A percentile compares a stretch with the other conserved stretches of the same genome.
phyloP scores from a whole-genome alignment of 2,797 vertebrate species.

The Mallotus villosus region DNA sequence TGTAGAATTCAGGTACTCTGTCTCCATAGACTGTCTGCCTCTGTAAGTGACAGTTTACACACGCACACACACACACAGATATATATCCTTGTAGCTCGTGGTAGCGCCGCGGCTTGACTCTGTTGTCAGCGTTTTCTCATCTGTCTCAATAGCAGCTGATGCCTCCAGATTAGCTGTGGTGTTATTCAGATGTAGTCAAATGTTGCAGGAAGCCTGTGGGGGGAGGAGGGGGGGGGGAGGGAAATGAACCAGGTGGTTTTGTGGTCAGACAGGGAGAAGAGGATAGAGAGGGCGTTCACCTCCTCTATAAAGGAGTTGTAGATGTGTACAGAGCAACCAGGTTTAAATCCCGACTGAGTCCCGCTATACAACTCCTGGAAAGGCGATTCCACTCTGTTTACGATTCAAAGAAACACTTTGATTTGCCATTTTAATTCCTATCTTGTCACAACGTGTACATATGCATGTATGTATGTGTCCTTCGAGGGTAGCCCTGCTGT shows the following conservation, averaged over 20 bases:
- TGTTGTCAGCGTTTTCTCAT: neutral
- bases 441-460: too few relatives aligned
- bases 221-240: neutral
- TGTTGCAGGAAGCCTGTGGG: neutral
- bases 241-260: neutral
- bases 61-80: neutral
- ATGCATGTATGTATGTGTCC: too few relatives aligned
- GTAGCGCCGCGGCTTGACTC: neutral
- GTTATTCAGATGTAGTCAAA: slow-evolving; percentile 3
- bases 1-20: neutral
- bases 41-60: neutral
- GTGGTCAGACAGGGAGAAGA: neutral
- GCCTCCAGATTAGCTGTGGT: neutral
- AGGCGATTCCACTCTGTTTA: neutral
- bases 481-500: too few relatives aligned
- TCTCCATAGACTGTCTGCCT: neutral
- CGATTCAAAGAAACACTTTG: too few relatives aligned
- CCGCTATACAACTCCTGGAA: neutral
- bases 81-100: neutral
- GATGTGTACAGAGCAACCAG: neutral
- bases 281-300: neutral
- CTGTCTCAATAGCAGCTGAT: neutral
- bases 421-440: too few relatives aligned
- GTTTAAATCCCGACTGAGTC: neutral
- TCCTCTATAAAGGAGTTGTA: neutral